Conservation (phyloP, 2,113 vertebrate species). For the Archocentrus centrarchus region DNA sequence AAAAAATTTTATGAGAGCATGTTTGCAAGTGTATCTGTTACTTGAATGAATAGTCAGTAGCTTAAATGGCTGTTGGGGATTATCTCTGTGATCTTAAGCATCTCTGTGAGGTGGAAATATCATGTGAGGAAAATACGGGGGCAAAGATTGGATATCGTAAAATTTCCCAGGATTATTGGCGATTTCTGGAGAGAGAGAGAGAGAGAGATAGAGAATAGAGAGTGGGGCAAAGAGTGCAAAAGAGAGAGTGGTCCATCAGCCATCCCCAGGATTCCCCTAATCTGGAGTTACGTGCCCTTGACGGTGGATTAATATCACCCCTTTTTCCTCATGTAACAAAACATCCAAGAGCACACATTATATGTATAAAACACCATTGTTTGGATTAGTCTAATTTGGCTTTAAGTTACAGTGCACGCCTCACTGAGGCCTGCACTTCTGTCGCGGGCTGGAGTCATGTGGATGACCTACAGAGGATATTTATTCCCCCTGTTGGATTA, state of each 20-base stretch:
- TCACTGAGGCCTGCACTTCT: conserved; percentile 53
- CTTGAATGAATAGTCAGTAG: conserved; percentile 42
- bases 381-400: conserved; percentile 80
- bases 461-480: conserved; percentile 87
- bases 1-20: conserved; percentile 42
- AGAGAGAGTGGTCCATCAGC: conserved; percentile 74
- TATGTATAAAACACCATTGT: conserved; percentile 72
- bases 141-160: conserved; percentile 81
- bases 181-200: conserved; percentile 68
- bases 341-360: conserved; percentile 66
- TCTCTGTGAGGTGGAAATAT: conserved; percentile 77
- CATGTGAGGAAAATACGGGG: conserved; percentile 76
- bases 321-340: conserved; percentile 69
- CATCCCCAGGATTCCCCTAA: conserved; percentile 79
- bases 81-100: conserved; percentile 64
- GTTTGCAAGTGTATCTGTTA: conserved; percentile 29
- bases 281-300: conserved; percentile 81
- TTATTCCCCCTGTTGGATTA: conserved; percentile 91
- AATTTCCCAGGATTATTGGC: conserved; percentile 81
- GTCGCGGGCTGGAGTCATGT: conserved; percentile 69
- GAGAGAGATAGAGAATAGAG: conserved; percentile 45
- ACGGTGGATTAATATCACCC: conserved; percentile 79
- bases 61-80: conserved; percentile 59
- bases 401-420: conserved; percentile 51
- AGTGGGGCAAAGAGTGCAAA: conserved; percentile 44